Base-by-base conservation (phyloP, 2,888 invertebrate genomes). In the Sinopyrophorus schimmeli region DNA sequence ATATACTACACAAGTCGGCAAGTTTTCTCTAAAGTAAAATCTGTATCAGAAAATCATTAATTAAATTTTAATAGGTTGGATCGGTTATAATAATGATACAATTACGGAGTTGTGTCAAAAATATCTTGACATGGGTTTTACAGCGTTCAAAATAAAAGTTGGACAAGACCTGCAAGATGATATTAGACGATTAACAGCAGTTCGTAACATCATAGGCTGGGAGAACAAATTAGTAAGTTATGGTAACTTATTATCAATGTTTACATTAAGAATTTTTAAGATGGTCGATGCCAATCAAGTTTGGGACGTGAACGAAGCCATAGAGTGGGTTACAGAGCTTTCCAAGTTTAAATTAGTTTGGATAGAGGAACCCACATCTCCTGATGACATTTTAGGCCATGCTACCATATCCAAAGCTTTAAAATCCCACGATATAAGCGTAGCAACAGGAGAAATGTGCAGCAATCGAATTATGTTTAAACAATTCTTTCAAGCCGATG, bases 311-410 rank as follows among this genome's bases (percentile, higher is more conserved):
- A 75, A 82, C 43, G 83, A 91, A 71, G 87, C 94, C 0, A 89
- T 94, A 47, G 82, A 83, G 6, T 93, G 92, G 91, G 88, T 92
- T 85, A 84, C 83, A 30, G 73, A 83, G 39, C 71, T 94, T 47
- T 81, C 85, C 1, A 80, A 83, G 24, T 84, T 85, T 63, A 86
- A 87, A 59, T 83, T 87, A 2, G 70, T 84, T 40, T 95, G 93
- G 93, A 92, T 95, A 44, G 94, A 95, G 71, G 94, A 95, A 66
- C 94, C 94, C 0, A 95, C 94, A 0, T 89, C 88, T 2, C 92
- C 93, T 0, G 94, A 95, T 68, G 95, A 95, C 67, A 77, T 92
- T 2, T 72, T 92, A n/a, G 94, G 92, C 0, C 93, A 94, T 70
- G 85, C 85, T 0, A 75, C 79, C 34, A 92, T 94, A 55, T 80